These are phyloP conservation scores for Parauchenoglanis punctatus DNA, from an alignment of 2,797 vertebrate species.

Conservation along the genomic window DNA sequence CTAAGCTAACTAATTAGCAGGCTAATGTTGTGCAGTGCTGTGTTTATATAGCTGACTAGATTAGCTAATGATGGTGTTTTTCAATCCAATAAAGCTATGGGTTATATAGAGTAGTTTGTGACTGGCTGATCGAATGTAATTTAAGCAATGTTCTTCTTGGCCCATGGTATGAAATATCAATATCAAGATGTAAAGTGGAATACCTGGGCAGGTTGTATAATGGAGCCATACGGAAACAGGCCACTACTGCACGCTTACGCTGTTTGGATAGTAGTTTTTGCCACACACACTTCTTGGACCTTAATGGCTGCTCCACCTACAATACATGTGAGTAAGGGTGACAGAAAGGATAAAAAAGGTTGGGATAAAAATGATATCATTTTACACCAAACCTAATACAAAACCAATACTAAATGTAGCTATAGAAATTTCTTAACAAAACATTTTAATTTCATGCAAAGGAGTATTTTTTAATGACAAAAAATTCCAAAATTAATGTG, in stretches of 20 bases:
- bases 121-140: background rate
- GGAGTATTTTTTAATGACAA: background rate
- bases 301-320: slow-evolving; percentile 94
- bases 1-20: background rate
- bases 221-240: slow-evolving; percentile 98
- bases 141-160: background rate
- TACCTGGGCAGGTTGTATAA: slow-evolving; percentile 98
- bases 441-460: background rate
- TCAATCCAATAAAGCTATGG: background rate
- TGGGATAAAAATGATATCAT: background rate
- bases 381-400: background rate
- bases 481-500: background rate
- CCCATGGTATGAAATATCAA: background rate
- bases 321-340: background rate
- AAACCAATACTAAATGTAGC: background rate
- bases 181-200: background rate
- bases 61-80: background rate
- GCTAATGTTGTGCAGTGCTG: background rate
- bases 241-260: slow-evolving; percentile 96
- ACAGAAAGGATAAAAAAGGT: background rate
- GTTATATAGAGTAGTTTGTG: background rate
- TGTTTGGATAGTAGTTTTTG: slow-evolving; percentile 97
- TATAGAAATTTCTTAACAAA: background rate
- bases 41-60: background rate
- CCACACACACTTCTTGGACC: slow-evolving; percentile 99